Evolutionary conservation across 2,888 invertebrate species (phyloP).

Genomic region (Agonopterix alstromeriana): DNA sequence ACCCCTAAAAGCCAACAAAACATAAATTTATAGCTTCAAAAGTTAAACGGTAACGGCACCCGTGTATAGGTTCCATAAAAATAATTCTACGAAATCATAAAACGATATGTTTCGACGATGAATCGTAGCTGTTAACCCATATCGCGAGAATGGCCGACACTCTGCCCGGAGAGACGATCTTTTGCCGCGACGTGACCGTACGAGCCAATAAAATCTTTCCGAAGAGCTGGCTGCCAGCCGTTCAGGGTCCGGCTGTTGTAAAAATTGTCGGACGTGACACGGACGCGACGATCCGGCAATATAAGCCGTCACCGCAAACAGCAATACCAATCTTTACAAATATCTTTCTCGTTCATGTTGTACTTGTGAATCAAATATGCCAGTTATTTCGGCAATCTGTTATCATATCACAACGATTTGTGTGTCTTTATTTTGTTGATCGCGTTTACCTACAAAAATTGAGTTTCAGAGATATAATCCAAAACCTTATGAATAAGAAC

Average conservation of each 20-base stretch:
- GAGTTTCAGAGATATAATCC: no score
- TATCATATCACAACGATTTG: not conserved
- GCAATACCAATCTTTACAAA: slow-evolving; percentile 8
- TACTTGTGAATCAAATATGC: not conserved
- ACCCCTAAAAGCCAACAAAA: no score
- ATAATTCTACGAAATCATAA: slow-evolving; percentile 51
- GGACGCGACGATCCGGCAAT: slow-evolving; percentile 16
- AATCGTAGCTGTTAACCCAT: slow-evolving; percentile 56
- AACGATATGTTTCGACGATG: slow-evolving; percentile 54
- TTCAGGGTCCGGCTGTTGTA: slow-evolving; percentile 35
- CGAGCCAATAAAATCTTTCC: slow-evolving; percentile 59
- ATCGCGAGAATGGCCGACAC: slow-evolving; percentile 48
- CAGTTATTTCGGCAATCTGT: not conserved
- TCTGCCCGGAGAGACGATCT: slow-evolving; percentile 50
- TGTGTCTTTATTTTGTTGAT: not conserved
- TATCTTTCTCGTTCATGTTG: not conserved
- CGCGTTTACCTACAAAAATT: no score
- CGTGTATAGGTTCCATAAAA: slow-evolving; percentile 30
- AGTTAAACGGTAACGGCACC: slow-evolving; percentile 1
- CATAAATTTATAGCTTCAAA: not conserved
- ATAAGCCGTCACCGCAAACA: slow-evolving; percentile 17
- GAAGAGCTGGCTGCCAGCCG: slow-evolving; percentile 36
- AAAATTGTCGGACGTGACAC: slow-evolving; percentile 54
- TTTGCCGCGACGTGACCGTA: slow-evolving; percentile 60
- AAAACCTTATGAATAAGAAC: not conserved